Percentiles rank a stretch among this genome's conserved stretches.
These are phyloP conservation scores for Drosophila bocki DNA, from an alignment of 1,140 invertebrate genomes.

Conservation along the genomic window DNA sequence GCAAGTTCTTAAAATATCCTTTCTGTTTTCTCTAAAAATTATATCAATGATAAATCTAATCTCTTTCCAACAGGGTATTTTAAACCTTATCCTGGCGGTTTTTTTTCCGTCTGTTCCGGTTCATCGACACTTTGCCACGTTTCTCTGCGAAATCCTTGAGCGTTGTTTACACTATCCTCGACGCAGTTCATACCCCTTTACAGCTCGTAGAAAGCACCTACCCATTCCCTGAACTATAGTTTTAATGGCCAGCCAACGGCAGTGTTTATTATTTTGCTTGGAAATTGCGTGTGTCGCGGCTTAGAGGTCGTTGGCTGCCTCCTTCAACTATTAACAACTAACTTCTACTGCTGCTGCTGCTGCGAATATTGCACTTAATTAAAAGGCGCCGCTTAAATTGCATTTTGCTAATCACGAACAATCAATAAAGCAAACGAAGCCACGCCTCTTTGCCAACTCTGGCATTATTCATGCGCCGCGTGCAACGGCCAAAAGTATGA, in stretches of 20 bases:
- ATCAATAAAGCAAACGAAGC: constrained; percentile 53
- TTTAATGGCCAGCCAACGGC: constrained; percentile 8
- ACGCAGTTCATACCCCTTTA: neutral
- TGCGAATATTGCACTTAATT: constrained; percentile 57
- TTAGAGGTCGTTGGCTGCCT: constrained; percentile 14
- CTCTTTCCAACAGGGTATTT: constrained; percentile 3
- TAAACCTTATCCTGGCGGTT: neutral
- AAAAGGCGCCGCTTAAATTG: constrained; percentile 65
- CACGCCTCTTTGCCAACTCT: constrained; percentile 46
- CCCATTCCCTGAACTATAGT: neutral
- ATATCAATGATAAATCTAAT: neutral
- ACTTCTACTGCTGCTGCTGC: neutral
- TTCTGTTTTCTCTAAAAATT: no score
- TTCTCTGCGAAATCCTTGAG: constrained; percentile 35
- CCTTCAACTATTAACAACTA: neutral
- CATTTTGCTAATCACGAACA: constrained; percentile 53
- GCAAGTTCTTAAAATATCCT: no score
- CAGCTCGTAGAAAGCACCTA: neutral
- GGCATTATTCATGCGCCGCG: constrained; percentile 64
- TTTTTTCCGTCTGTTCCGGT: constrained; percentile 12
- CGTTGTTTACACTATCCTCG: constrained; percentile 26
- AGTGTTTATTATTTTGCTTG: constrained; percentile 38
- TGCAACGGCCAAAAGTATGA: constrained; percentile 29
- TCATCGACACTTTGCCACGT: constrained; percentile 44
- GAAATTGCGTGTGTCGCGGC: constrained; percentile 31